A percentile compares a stretch with the other conserved stretches of the same genome.
Conservation (phyloP, 1,140 invertebrate genomes). For the Drosophila persimilis region DNA sequence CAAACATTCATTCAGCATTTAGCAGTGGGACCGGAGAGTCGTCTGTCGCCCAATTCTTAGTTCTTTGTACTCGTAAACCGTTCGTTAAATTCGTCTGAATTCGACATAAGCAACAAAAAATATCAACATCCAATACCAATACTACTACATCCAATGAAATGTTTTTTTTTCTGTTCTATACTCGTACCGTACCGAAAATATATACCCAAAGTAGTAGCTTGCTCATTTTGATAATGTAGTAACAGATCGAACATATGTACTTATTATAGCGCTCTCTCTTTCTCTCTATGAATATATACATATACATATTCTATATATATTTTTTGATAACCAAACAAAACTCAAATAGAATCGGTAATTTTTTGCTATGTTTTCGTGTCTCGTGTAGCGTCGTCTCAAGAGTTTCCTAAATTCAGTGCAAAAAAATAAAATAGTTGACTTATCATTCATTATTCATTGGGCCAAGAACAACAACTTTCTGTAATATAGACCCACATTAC, state of each 20-base stretch:
- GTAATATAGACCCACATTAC: constrained; percentile 51
- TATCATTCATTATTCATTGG: constrained; percentile 25
- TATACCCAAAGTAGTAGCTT: constrained; percentile 71
- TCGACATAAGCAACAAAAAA: constrained; percentile 49
- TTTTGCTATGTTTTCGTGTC: constrained; percentile 44
- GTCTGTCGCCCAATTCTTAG: constrained; percentile 48
- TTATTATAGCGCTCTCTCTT: constrained; percentile 46
- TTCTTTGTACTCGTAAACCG: constrained; percentile 62
- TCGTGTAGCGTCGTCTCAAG: constrained; percentile 44
- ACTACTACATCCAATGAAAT: constrained; percentile 54
- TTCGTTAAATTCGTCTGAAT: constrained; percentile 42
- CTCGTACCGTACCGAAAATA: constrained; percentile 46
- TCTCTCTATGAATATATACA: constrained; percentile 45
- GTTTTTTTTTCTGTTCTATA: constrained; percentile 53
- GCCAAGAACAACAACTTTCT: constrained; percentile 36
- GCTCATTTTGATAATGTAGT: constrained; percentile 67
- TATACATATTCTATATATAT: constrained; percentile 55
- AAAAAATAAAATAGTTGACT: constrained; percentile 32
- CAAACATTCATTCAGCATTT: constrained; percentile 37
- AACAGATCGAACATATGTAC: constrained; percentile 49
- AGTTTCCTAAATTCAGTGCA: constrained; percentile 38
- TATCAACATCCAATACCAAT: constrained; percentile 7
- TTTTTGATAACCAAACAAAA: constrained; percentile 34
- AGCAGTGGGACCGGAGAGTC: constrained; percentile 27
- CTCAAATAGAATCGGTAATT: constrained; percentile 41